Evolutionary conservation across 1,140 invertebrate species (phyloP), one percentile per base, ranked within the genome.

Genomic region (Panagrolaimus sp.): DNA sequence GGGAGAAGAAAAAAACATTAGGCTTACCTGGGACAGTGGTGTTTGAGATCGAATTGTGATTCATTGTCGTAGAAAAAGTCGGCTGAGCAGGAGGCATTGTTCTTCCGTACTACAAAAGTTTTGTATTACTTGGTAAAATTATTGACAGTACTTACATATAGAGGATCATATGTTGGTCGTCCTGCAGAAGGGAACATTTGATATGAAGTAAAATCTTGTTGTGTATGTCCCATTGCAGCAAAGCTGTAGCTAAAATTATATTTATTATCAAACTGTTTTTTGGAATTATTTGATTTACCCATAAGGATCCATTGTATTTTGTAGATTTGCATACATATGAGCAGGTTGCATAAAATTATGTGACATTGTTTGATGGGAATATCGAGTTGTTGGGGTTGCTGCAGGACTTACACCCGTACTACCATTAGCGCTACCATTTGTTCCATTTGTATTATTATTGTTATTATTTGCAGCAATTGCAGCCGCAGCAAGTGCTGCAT

Each of bases 261-360:
- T 38, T 38, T 38, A 38, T 38, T 48, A 25, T 20, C 5, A 31
- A 42, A 47, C 1, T 4, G n/a, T n/a, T 4, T n/a, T 25, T 8
- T 27, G 9, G 45, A 38, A 4, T 38, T 4, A 38, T 38, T 38
- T 38, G 2, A 64, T 23, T 65, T 69, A 76, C 74, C 67, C 47
- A 44, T 76, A 76, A 25, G 72, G 75, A 64, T 76, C 75, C 75
- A 76, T 76, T 16, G 69, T 71, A 20, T 75, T 74, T 25, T 62
- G 47, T 23, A 76, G 65, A 43, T 68, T 65, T n/a, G 51, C 42
- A 48, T 75, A 75, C 74, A 75, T 76, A 46, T 76, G 74, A 44
- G 45, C 43, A 16, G 70, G 74, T 31, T 77, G 74, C 23, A 76
- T 69, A 61, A 76, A 76, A 57, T 66, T 66, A 16, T 70, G 61